A percentile compares a stretch with the other conserved stretches of the same genome.
Evolutionary conservation across 2,888 invertebrate species (phyloP).

Genomic region (Coelopa pilipes): DNA sequence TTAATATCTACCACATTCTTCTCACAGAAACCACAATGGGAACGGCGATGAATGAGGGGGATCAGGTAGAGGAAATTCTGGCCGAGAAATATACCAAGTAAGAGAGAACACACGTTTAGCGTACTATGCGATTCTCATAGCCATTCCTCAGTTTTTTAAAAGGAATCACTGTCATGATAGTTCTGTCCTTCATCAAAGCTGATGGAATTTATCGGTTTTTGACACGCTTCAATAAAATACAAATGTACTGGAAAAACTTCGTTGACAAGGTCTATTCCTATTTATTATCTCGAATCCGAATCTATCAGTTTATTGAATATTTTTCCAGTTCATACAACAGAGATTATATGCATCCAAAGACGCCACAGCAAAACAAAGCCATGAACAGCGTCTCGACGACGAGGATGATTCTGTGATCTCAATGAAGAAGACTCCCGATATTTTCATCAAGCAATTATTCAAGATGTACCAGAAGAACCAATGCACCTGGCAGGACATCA

Average conservation of each 20-base stretch:
- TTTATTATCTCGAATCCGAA: neutral
- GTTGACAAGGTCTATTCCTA: neutral
- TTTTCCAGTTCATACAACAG: conserved; percentile 1
- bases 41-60: conserved; percentile 35
- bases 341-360: neutral
- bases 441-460: conserved; percentile 50
- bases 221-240: neutral
- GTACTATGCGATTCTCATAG: neutral
- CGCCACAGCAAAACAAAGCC: neutral
- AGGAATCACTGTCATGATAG: neutral
- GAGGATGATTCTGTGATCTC: neutral
- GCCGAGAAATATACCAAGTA: conserved; percentile 34
- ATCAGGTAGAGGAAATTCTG: conserved; percentile 36
- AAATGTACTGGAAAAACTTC: neutral
- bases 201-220: neutral
- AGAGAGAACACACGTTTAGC: neutral
- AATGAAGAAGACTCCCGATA: conserved; percentile 44
- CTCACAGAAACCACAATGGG: conserved; percentile 45
- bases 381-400: neutral
- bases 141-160: neutral
- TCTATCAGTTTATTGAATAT: neutral
- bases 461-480: conserved; percentile 41
- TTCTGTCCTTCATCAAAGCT: neutral
- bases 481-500: conserved; percentile 45
- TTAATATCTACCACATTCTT: neutral